phyloP scores from a whole-genome alignment of 2,888 invertebrate species.

The Xestobium rufovillosum region DNA sequence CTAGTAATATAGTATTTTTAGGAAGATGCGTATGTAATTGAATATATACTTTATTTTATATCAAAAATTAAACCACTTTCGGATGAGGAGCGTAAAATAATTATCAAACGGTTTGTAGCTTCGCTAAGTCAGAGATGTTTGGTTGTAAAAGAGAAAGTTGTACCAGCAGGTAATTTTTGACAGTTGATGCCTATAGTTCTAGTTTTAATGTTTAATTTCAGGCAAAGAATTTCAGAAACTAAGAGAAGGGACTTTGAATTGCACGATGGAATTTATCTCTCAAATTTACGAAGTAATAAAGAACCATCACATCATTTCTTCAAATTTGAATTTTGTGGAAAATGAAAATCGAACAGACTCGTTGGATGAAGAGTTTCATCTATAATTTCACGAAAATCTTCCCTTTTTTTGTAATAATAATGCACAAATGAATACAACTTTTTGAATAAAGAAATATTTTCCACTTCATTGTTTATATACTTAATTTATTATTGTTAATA shows the following conservation, averaged over 20 bases:
- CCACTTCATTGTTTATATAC: no score
- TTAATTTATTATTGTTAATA: no score
- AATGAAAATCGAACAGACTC: no score
- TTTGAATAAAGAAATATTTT: no score
- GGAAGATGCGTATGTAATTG: constrained; percentile 61
- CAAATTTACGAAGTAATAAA: constrained; percentile 47
- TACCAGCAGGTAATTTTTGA: constrained; percentile 41
- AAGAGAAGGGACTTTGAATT: constrained; percentile 51
- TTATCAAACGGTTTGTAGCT: constrained; percentile 58
- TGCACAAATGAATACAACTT: no score
- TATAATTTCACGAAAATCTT: no score
- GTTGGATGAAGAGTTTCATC: no score
- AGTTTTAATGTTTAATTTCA: constrained; percentile 21
- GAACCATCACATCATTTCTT: constrained; percentile 43
- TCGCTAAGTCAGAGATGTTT: constrained; percentile 61
- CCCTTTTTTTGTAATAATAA: no score
- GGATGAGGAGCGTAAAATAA: constrained; percentile 51
- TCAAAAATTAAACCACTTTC: constrained; percentile 57
- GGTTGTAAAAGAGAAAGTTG: constrained; percentile 40
- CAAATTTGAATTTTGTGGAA: no score
- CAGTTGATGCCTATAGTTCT: constrained; percentile 4
- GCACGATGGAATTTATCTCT: constrained; percentile 48
- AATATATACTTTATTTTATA: constrained; percentile 64
- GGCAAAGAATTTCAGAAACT: constrained; percentile 46
- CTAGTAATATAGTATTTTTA: constrained; percentile 38